Base-by-base conservation (phyloP, 2,113 vertebrate species). In the Cyanoderma ruficeps region DNA sequence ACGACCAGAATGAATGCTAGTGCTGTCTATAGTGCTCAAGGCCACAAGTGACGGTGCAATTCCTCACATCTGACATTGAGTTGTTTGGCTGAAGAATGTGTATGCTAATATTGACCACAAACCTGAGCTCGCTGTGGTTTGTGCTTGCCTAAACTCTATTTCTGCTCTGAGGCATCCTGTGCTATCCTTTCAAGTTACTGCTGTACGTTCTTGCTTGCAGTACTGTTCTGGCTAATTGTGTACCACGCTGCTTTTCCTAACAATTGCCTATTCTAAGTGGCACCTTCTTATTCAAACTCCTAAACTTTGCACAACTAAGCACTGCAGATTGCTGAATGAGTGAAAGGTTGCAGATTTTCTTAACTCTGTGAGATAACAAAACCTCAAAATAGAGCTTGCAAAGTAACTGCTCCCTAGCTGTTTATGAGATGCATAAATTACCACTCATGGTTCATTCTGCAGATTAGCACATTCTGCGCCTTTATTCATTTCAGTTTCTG, bases 371-470 rank as follows among this genome's bases (percentile, higher is more conserved):
- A 96, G 87, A 94, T 95, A 94, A 93, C 88, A 64, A 81, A 94
- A 86, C 49, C 76, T 89, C 83, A 89, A 94, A 96, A 96, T 75
- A 96, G 88, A 71, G 52, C 71, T 83, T 83, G 76, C 74, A 93
- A 94, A 95, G 71, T 86, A 94, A 70, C 83, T 90, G 63, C 64
- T 88, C 16, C 0, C 64, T 91, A 77, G 83, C 76, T 90, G 76
- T 92, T 96, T 96, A 90, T 93, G 93, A 96, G 96, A 86, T 83
- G 84, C 93, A 92, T 96, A 93, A 96, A 94, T 96, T 96, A 93
- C 92, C 88, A 71, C 85, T 94, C 63, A 33, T 67, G 71, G 59
- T 60, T 91, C 16, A 6, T 83, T 94, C 80, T 90, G 52, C 72
- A 86, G 92, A 90, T 95, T 95, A 96, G 83, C 68, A 81, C 63